These are phyloP conservation scores for Montipora foliosa DNA, from an alignment of 64 coral and sea anemone genomes.

Conservation along the genomic window DNA sequence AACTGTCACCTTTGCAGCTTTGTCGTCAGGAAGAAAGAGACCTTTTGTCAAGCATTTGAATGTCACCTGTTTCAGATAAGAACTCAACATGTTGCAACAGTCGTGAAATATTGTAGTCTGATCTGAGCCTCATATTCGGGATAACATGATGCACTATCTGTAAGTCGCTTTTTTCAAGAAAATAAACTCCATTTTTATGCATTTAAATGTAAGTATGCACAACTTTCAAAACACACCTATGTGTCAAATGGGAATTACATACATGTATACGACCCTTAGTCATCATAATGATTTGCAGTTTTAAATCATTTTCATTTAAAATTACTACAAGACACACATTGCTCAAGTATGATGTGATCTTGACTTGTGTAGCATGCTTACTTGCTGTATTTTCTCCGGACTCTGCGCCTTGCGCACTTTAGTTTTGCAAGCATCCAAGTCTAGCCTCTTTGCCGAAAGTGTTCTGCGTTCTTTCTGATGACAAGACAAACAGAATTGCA, in stretches of 20 bases:
- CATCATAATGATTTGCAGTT: neutral
- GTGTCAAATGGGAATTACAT: neutral
- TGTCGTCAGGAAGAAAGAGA: slow-evolving; percentile 62
- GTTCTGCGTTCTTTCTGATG: slow-evolving; percentile 85
- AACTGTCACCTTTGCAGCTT: slow-evolving; percentile 53
- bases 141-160: too few species aligned
- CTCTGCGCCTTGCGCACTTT: slow-evolving; percentile 92
- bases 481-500: neutral
- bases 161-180: too few species aligned
- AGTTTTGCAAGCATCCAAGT: slow-evolving; percentile 95
- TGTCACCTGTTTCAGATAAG: slow-evolving; percentile 62
- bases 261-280: too few species aligned
- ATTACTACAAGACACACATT: too few species aligned
- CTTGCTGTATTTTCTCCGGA: slow-evolving; percentile 95
- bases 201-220: too few species aligned
- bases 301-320: neutral
- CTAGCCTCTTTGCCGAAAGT: slow-evolving; percentile 90
- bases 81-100: slow-evolving; percentile 27
- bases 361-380: neutral
- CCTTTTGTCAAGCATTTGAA: slow-evolving; percentile 65
- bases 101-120: neutral
- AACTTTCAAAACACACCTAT: too few species aligned
- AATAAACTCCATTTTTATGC: too few species aligned
- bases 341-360: neutral
- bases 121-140: too few species aligned